Conservation (phyloP, 2,113 vertebrate species). For the Grammomys dolichurus region DNA sequence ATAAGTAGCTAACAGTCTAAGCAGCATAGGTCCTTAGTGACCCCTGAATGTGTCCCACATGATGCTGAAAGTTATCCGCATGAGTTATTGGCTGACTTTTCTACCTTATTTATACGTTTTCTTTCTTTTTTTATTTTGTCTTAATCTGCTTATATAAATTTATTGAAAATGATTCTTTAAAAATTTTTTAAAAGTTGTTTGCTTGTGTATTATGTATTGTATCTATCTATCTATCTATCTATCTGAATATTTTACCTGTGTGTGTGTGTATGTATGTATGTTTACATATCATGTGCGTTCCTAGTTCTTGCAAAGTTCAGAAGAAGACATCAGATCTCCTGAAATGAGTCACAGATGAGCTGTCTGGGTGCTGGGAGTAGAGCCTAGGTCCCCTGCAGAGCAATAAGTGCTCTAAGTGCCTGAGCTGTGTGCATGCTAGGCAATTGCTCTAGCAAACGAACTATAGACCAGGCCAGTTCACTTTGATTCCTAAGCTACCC, state of each 20-base stretch:
- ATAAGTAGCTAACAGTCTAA: background rate
- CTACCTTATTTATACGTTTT: slow-evolving; percentile 38
- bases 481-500: background rate
- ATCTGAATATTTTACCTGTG: background rate
- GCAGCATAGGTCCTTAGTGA: background rate
- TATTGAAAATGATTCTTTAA: slow-evolving; percentile 49
- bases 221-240: background rate
- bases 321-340: background rate
- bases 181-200: background rate
- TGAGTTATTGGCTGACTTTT: slow-evolving; percentile 21
- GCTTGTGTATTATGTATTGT: background rate
- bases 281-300: background rate
- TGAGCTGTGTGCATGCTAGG: background rate
- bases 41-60: background rate
- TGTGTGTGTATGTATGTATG: no score
- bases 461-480: background rate
- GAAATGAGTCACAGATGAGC: background rate
- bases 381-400: background rate
- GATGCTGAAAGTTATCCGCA: background rate
- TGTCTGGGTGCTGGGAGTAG: background rate
- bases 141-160: slow-evolving; percentile 46
- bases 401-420: background rate
- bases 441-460: background rate
- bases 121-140: slow-evolving; percentile 44
- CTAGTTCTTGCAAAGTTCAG: background rate